Evolutionary conservation across 1,140 invertebrate species (phyloP), one percentile per base, ranked within the genome.

Genomic region (Drosophila eugracilis): DNA sequence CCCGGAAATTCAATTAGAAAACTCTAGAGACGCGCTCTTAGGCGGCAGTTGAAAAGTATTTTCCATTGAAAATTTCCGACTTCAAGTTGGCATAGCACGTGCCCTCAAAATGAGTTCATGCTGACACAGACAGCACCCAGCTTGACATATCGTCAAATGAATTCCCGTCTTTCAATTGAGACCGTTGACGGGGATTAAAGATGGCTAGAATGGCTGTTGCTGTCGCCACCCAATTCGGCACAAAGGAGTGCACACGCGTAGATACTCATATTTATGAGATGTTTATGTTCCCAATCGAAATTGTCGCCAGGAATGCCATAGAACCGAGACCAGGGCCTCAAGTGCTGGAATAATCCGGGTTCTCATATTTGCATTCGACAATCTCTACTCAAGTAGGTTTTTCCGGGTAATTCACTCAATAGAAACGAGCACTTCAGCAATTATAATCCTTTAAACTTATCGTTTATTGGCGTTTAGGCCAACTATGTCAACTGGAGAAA

Each of bases 91-190:
- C 45, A 28, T 36, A 72, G 36, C 57, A 72, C 69, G 50, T 50
- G 57, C 39, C 34, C 34, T 30, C 41, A 19, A 26, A 39, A 36
- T 32, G 34, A 44, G 47, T 52, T 41, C 55, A 53, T 36, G 39
- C 53, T 44, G 67, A 58, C 34, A 53, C 52, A 44, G 42, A 44
- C 60, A 62, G 59, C 50, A 19, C 60, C 45, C 57, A 47, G 53
- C 66, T 74, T 85, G 73, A 73, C 80, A 77, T 85, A 69, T 67
- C 80, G 63, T 70, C 73, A 77, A 81, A 77, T 74, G 41, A 60
- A 86, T 80, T 80, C 58, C 57, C 49, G 71, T 63, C 57, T 30
- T 66, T 49, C 45, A 81, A 66, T 74, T 77, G 58, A 22, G 19
- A 44, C 74, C 55, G 37, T 71, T 69, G 54, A 34, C 36, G 53